A percentile compares a stretch with the other conserved stretches of the same genome.
Conservation (phyloP, 2,888 invertebrate species). For the Pollenia amentaria region DNA sequence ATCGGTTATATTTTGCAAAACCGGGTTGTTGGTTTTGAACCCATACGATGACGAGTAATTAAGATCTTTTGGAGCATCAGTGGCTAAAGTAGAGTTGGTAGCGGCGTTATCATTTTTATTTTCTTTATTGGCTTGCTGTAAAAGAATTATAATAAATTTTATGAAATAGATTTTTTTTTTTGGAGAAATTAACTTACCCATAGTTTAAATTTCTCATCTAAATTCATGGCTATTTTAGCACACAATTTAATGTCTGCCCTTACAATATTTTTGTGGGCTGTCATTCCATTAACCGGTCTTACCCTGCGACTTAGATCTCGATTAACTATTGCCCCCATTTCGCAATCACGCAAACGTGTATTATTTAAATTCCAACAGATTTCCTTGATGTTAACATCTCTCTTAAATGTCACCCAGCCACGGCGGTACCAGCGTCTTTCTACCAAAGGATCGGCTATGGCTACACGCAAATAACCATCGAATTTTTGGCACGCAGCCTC, state of each 20-base stretch:
- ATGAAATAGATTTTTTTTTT: background rate
- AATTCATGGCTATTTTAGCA: slow-evolving; percentile 95
- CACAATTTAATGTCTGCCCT: slow-evolving; percentile 96
- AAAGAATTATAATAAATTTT: background rate
- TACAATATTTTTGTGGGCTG: slow-evolving; percentile 94
- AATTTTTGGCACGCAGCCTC: slow-evolving; percentile 97
- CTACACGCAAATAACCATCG: slow-evolving; percentile 97
- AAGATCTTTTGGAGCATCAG: slow-evolving; percentile 51
- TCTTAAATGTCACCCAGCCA: slow-evolving; percentile 99
- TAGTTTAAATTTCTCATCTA: slow-evolving; percentile 93
- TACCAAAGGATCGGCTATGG: slow-evolving; percentile 98
- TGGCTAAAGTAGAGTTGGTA: slow-evolving; percentile 11
- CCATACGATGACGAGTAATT: slow-evolving; percentile 85
- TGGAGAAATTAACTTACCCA: slow-evolving; percentile 86
- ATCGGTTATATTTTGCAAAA: slow-evolving; percentile 98
- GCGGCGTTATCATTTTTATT: slow-evolving; percentile 71
- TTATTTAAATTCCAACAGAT: slow-evolving; percentile 99
- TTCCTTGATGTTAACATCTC: slow-evolving; percentile 99
- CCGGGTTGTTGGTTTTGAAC: slow-evolving; percentile 94
- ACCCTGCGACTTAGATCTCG: slow-evolving; percentile 97
- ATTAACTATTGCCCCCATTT: slow-evolving; percentile 94
- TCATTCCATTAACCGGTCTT: slow-evolving; percentile 95
- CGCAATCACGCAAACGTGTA: slow-evolving; percentile 87
- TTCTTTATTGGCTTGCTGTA: slow-evolving; percentile 48
- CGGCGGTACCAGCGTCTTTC: slow-evolving; percentile 98